phyloP scores from a whole-genome alignment of 2,888 invertebrate species.

The Oegoconia quadripuncta region DNA sequence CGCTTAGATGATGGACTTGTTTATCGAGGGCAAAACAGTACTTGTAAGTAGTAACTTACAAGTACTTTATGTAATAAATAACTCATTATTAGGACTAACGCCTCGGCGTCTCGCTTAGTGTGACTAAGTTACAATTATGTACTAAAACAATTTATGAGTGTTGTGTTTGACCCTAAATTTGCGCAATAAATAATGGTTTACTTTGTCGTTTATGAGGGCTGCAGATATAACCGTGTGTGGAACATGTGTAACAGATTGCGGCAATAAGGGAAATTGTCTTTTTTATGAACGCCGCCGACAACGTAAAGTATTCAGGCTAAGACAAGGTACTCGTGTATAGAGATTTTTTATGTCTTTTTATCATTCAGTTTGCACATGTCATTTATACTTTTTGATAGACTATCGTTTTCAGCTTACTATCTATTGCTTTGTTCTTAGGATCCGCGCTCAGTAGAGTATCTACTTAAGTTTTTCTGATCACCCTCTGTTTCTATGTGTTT shows the following conservation, averaged over 20 bases:
- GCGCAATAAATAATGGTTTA: conserved; percentile 75
- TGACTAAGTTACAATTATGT: conserved; percentile 44
- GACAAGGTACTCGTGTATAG: conserved; percentile 33
- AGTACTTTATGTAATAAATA: too few relatives aligned
- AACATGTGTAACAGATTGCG: conserved; percentile 76
- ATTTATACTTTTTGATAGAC: too few relatives aligned
- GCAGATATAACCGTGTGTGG: conserved; percentile 65
- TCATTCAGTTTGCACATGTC: too few relatives aligned
- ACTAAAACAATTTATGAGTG: conserved; percentile 65
- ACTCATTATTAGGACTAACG: too few relatives aligned
- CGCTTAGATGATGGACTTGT: too few relatives aligned
- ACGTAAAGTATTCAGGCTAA: conserved; percentile 64
- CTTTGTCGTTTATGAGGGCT: conserved; percentile 77
- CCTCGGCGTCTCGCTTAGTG: conserved; percentile 3
- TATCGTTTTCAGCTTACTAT: too few relatives aligned
- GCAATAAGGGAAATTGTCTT: conserved; percentile 79
- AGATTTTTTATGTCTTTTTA: conserved; percentile 24
- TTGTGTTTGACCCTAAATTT: conserved; percentile 74
- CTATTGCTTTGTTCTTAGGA: too few relatives aligned
- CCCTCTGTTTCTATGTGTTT: too few relatives aligned
- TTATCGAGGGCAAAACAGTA: too few relatives aligned
- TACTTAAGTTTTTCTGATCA: too few relatives aligned
- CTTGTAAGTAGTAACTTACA: too few relatives aligned
- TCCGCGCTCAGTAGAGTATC: too few relatives aligned
- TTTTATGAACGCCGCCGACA: conserved; percentile 72